Percentiles rank a stretch among this genome's conserved stretches.
Evolutionary conservation across 2,888 invertebrate genomes (phyloP).

Genomic region (Leptura quadrifasciata): DNA sequence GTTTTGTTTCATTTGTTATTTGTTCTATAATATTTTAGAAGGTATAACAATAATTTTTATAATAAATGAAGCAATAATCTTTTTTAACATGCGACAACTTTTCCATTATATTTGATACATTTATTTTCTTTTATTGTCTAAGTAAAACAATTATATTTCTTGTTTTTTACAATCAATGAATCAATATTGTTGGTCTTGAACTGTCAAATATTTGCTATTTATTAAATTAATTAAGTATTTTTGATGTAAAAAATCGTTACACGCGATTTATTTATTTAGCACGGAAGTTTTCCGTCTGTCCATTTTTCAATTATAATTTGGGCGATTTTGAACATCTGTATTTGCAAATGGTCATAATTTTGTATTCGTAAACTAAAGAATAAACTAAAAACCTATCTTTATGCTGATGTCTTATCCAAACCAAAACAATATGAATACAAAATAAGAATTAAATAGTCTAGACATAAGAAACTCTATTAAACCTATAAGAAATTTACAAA

Average conservation of each 20-base stretch:
- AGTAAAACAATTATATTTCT: not conserved
- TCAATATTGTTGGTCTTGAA: constrained; percentile 14
- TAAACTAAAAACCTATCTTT: no score
- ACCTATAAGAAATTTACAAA: no score
- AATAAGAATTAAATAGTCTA: no score
- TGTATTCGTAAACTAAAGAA: no score
- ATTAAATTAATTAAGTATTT: not conserved
- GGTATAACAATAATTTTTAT: constrained; percentile 3
- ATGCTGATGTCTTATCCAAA: no score
- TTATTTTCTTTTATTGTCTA: no score
- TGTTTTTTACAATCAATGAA: not conserved
- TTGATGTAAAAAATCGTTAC: not conserved
- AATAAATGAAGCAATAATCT: not conserved
- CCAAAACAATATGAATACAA: no score
- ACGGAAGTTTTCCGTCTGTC: not conserved
- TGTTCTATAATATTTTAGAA: constrained; percentile 10
- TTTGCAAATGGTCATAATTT: no score
- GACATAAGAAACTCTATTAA: no score
- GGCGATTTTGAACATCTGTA: no score
- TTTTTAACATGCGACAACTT: not conserved
- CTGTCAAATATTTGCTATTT: not conserved
- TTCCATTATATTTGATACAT: constrained; percentile 10
- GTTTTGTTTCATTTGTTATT: constrained; percentile 20
- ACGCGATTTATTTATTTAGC: not conserved
- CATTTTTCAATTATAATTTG: no score